Evolutionary conservation across 2,113 vertebrate species (phyloP).

Genomic region (Pseudorhombus dupliciocellatus): DNA sequence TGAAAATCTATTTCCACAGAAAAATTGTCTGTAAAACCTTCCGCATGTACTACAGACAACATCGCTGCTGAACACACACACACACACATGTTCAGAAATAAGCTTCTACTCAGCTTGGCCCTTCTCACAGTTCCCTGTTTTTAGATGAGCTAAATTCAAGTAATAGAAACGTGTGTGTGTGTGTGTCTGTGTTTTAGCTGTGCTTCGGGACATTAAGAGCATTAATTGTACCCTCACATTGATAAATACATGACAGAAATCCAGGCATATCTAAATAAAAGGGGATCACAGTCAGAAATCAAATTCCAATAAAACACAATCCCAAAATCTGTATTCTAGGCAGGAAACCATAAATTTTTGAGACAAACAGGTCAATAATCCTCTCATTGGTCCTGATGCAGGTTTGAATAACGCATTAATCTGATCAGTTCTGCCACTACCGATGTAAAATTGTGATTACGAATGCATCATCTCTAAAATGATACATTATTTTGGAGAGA

Average conservation of each 20-base stretch:
- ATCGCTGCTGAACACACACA: too few relatives aligned
- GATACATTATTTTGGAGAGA: slow-evolving; percentile 52
- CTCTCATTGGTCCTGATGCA: slow-evolving; percentile 52
- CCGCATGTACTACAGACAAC: too few relatives aligned
- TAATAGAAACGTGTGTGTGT: slow-evolving; percentile 14
- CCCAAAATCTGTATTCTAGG: slow-evolving; percentile 62
- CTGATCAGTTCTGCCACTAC: slow-evolving; percentile 59
- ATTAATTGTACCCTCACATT: slow-evolving; percentile 67
- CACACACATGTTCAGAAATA: background rate
- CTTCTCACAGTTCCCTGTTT: slow-evolving; percentile 2
- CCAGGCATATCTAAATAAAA: slow-evolving; percentile 76
- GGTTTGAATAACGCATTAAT: slow-evolving; percentile 68
- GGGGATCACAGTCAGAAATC: slow-evolving; percentile 42
- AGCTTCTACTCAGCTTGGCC: background rate
- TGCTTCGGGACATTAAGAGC: slow-evolving; percentile 46
- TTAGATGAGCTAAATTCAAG: slow-evolving; percentile 34
- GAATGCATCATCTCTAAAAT: slow-evolving; percentile 44
- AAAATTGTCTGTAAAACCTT: too few relatives aligned
- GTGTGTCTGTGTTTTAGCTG: slow-evolving; percentile 6
- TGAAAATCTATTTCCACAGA: too few relatives aligned
- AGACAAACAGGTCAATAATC: slow-evolving; percentile 58
- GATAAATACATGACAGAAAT: slow-evolving; percentile 74
- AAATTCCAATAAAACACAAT: slow-evolving; percentile 39
- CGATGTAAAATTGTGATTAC: slow-evolving; percentile 69
- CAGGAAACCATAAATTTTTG: slow-evolving; percentile 30